Percentiles rank a stretch among this genome's conserved stretches.
Conservation (phyloP, 1,140 invertebrate species). For the Popillia japonica region DNA sequence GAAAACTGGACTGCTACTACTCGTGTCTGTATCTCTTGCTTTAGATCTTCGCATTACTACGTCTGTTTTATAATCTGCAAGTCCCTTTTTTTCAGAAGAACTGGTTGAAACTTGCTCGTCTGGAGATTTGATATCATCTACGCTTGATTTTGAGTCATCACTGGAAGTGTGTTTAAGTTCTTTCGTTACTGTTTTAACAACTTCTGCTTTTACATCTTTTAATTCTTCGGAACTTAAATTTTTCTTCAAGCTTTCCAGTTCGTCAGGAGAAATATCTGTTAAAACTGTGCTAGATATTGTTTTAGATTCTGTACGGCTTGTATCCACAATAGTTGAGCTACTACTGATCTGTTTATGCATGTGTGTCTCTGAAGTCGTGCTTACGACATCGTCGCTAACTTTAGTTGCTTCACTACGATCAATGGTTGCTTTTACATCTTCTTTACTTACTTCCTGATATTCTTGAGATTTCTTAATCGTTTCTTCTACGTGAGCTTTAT, state of each 20-base stretch:
- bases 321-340: constrained; percentile 16
- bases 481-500: constrained; percentile 46
- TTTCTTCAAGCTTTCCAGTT: neutral
- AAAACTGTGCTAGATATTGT: constrained; percentile 32
- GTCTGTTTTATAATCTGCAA: constrained; percentile 51
- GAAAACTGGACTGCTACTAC: constrained; percentile 65
- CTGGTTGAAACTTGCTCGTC: constrained; percentile 54
- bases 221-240: neutral
- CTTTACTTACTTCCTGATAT: constrained; percentile 60
- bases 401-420: constrained; percentile 48
- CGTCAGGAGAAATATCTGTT: constrained; percentile 12
- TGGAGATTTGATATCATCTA: constrained; percentile 59
- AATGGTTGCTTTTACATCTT: constrained; percentile 60
- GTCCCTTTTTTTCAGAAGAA: constrained; percentile 55
- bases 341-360: constrained; percentile 40
- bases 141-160: constrained; percentile 60
- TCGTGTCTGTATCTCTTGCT: constrained; percentile 50
- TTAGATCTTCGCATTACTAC: constrained; percentile 59
- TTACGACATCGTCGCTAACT: constrained; percentile 42
- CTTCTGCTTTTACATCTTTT: neutral
- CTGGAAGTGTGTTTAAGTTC: constrained; percentile 55
- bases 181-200: constrained; percentile 42
- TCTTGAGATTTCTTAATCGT: constrained; percentile 36
- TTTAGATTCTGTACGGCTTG: constrained; percentile 33
- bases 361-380: constrained; percentile 34